These are phyloP conservation scores for Coilia nasus DNA, from an alignment of 2,797 vertebrate genomes.

Conservation along the genomic window DNA sequence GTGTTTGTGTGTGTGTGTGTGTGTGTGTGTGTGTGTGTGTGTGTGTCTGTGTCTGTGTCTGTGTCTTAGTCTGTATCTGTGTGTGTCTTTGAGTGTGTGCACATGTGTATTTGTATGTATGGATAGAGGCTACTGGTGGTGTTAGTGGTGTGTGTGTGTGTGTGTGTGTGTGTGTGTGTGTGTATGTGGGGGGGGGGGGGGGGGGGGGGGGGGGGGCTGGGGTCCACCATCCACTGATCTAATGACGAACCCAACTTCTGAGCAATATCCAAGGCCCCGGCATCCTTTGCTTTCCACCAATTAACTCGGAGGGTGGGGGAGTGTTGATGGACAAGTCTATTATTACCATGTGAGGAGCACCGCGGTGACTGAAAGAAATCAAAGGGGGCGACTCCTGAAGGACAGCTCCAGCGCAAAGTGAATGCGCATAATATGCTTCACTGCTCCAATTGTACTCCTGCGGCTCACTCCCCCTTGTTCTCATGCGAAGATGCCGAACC, in stretches of 20 bases:
- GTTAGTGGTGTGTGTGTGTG: not conserved
- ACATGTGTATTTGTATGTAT: conserved; percentile 44
- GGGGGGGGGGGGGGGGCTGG: conserved; percentile 53
- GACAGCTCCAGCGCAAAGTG: conserved; percentile 71
- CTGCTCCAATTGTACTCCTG: conserved; percentile 69
- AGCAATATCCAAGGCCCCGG: conserved; percentile 57
- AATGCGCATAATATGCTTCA: conserved; percentile 73
- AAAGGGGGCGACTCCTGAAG: conserved; percentile 72
- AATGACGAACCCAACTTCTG: conserved; percentile 74
- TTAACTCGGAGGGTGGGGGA: conserved; percentile 78
- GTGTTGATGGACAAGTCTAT: conserved; percentile 80
- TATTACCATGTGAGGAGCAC: conserved; percentile 73
- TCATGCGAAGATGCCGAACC: conserved; percentile 55
- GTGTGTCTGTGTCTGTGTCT: too few species aligned
- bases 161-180: not conserved
- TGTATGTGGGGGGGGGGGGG: not conserved
- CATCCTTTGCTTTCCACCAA: conserved; percentile 71
- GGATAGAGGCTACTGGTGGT: conserved; percentile 55
- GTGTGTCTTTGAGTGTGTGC: too few species aligned
- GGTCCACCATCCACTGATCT: conserved; percentile 76
- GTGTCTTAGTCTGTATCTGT: too few species aligned
- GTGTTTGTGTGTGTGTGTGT: too few species aligned
- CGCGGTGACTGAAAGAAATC: conserved; percentile 71
- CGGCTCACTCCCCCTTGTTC: conserved; percentile 48
- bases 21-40: too few species aligned